Evolutionary conservation across 2,113 vertebrate species (phyloP).

Genomic region (Festucalex cinctus): DNA sequence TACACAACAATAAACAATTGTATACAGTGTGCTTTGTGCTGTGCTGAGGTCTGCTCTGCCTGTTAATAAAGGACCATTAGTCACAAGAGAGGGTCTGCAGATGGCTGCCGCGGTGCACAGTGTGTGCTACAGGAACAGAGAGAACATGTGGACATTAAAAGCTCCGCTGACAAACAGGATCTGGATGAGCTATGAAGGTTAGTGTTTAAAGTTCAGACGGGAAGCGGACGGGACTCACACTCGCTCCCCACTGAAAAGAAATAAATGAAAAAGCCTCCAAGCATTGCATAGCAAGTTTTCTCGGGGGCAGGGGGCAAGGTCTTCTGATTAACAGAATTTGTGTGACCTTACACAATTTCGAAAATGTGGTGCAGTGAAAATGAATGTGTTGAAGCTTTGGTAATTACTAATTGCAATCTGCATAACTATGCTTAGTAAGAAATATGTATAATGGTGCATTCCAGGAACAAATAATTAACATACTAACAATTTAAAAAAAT

Average conservation of each 20-base stretch:
- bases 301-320: slow-evolving; percentile 46
- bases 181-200: slow-evolving; percentile 60
- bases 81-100: slow-evolving; percentile 56
- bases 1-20: background rate
- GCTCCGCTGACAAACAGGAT: slow-evolving; percentile 65
- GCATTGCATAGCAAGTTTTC: slow-evolving; percentile 52
- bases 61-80: slow-evolving; percentile 62
- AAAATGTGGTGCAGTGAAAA: slow-evolving; percentile 42
- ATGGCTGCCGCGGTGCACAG: slow-evolving; percentile 46
- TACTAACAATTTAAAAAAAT: background rate
- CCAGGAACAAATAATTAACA: slow-evolving; percentile 51
- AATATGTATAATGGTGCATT: slow-evolving; percentile 53
- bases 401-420: slow-evolving; percentile 61
- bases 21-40: background rate
- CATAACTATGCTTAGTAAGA: slow-evolving; percentile 65
- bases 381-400: slow-evolving; percentile 58
- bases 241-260: slow-evolving; percentile 38
- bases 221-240: slow-evolving; percentile 54
- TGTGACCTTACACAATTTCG: slow-evolving; percentile 52
- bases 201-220: slow-evolving; percentile 56
- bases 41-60: slow-evolving; percentile 52
- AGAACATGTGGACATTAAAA: slow-evolving; percentile 68
- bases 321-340: slow-evolving; percentile 12
- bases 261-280: slow-evolving; percentile 25
- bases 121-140: slow-evolving; percentile 42